Evolutionary conservation across 2,113 vertebrate genomes (phyloP), one percentile per base, ranked within the genome.

Genomic region (Odontesthes bonariensis): DNA sequence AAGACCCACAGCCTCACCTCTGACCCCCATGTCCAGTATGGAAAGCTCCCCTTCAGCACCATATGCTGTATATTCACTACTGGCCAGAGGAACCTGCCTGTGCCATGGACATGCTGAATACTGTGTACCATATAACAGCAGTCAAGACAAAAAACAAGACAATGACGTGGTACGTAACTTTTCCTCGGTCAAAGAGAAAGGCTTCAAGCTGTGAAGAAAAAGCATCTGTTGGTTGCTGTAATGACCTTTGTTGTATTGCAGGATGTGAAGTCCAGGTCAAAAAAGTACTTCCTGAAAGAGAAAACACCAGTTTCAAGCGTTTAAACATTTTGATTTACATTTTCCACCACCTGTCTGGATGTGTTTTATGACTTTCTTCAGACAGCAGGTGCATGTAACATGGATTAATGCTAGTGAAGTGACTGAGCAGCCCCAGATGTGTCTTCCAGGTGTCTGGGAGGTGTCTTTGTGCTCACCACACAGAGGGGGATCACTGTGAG

Each of bases 91-190:
- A 40, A 96, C 96, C 57, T 97, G 96, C 83, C 93, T 97, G 69
- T 97, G 96, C 66, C 94, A 97, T 0, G 96, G 96, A 4, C 96
- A 97, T 1, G 96, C 96, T 2, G 96, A 96, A 75, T 70, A 93
- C n/a, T 97, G 96, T 1, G 83, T 93, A 63, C 77, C 90, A 47
- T 54, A 88, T 75, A 91, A 92, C 69, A 82, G 44, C 61, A 89
- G 84, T 32, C 66, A 57, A 22, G 76, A 79, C 5, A 57, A 67
- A 17, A 65, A 10, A 0, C 68, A 74, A 32, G 73, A 83, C 33
- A 76, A 65, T 52, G 71, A 76, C 59, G 64, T 70, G 88, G 93
- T 94, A 81, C 87, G 93, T 19, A 31, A 10, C 8, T 38, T 44
- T 16, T 54, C 6, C 32, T 67, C 5, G 27, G 49, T 68, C 65